Conservation (phyloP, 2,888 invertebrate genomes). For the Macropis europaea region DNA sequence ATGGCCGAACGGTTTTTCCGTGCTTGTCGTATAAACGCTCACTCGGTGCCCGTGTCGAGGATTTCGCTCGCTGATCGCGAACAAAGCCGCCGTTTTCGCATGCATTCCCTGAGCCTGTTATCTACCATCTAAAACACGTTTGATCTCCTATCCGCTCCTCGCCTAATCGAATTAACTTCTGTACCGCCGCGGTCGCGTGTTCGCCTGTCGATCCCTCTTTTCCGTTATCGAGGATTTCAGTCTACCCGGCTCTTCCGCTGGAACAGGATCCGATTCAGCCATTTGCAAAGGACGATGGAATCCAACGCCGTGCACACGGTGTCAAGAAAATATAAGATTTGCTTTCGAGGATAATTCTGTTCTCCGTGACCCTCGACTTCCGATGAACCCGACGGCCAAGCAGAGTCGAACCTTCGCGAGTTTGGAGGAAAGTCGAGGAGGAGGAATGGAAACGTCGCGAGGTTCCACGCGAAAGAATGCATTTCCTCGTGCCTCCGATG, state of each 20-base stretch:
- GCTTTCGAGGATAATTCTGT: no score
- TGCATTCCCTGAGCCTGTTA: constrained; percentile 22
- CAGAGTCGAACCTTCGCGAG: no score
- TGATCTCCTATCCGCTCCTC: constrained; percentile 6
- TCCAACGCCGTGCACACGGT: no score
- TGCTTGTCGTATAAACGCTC: constrained; percentile 48
- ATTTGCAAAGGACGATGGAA: background rate
- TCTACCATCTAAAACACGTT: constrained; percentile 31
- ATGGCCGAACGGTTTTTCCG: constrained; percentile 49
- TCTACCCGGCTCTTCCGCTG: background rate
- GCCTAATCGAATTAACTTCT: constrained; percentile 41
- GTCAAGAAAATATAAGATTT: no score
- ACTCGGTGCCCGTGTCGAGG: constrained; percentile 13
- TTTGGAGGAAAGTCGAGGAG: background rate
- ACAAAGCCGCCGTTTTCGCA: constrained; percentile 7
- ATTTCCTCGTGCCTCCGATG: constrained; percentile 56
- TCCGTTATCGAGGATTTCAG: background rate
- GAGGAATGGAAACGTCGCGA: constrained; percentile 1
- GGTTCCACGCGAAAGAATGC: constrained; percentile 55
- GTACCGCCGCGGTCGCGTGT: background rate
- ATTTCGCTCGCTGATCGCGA: constrained; percentile 34
- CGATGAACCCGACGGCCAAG: background rate
- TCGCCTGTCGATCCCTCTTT: constrained; percentile 23
- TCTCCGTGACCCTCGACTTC: no score
- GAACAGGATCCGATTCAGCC: background rate